These are phyloP conservation scores for Spheniscus humboldti DNA, from an alignment of 2,797 vertebrate genomes.

Conservation along the genomic window DNA sequence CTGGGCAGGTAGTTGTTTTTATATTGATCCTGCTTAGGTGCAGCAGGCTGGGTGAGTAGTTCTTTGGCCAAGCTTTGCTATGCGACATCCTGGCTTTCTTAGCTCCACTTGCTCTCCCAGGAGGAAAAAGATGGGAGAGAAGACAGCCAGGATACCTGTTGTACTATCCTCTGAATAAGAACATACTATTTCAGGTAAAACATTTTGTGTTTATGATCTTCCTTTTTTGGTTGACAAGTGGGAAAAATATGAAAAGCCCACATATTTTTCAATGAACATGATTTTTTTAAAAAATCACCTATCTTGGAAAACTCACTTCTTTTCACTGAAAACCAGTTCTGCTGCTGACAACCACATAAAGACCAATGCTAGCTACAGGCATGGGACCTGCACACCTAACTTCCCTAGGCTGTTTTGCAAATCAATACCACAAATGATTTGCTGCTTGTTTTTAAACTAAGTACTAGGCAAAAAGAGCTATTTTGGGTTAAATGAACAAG, in stretches of 20 bases:
- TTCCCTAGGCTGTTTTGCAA: neutral
- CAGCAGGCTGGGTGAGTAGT: neutral
- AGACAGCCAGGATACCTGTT: neutral
- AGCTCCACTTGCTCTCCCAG: neutral
- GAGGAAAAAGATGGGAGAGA: neutral
- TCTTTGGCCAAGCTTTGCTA: neutral
- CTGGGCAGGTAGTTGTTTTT: neutral
- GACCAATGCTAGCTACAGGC: accelerated
- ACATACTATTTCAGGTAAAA: neutral
- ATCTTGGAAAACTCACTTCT: neutral
- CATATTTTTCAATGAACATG: neutral
- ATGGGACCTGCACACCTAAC: neutral
- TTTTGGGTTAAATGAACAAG: neutral
- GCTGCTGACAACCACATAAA: neutral
- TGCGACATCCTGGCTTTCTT: neutral
- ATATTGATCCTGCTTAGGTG: neutral
- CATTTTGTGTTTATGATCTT: neutral
- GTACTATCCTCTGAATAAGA: neutral
- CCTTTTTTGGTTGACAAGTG: neutral
- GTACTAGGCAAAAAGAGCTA: neutral
- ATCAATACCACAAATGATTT: neutral
- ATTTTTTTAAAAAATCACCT: neutral
- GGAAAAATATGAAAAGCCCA: neutral
- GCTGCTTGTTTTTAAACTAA: neutral
- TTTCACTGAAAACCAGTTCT: neutral